Evolutionary conservation across 2,113 vertebrate genomes (phyloP).

Genomic region (Microtus pennsylvanicus): DNA sequence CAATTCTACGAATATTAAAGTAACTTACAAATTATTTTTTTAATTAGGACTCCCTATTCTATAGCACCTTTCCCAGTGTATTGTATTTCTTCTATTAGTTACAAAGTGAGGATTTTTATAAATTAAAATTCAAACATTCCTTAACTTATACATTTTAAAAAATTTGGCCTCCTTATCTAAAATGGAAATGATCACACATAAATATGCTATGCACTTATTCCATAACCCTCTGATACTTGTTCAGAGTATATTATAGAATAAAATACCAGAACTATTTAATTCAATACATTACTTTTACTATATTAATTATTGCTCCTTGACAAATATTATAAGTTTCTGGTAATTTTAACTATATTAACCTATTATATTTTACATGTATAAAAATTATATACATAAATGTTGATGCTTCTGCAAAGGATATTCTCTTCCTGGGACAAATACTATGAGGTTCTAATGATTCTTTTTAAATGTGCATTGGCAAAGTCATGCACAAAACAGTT

Average conservation of each 20-base stretch:
- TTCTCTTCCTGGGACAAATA: not conserved
- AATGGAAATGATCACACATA: not conserved
- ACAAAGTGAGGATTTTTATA: not conserved
- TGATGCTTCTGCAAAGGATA: not conserved
- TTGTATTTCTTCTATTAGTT: not conserved
- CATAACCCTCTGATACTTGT: not conserved
- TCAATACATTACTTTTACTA: not conserved
- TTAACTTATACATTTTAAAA: not conserved
- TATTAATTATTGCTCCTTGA: not conserved
- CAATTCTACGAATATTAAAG: not conserved
- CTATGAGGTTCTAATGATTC: not conserved
- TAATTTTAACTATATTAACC: not conserved
- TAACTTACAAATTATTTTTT: conserved; percentile 33
- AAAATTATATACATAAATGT: not conserved
- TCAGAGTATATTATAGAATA: not conserved
- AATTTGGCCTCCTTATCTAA: not conserved
- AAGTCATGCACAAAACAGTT: not conserved
- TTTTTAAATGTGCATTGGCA: not conserved
- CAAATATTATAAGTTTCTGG: not conserved
- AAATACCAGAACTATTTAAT: not conserved
- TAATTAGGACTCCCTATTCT: not conserved
- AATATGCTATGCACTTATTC: not conserved
- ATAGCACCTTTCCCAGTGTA: not conserved
- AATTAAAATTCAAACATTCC: not conserved
- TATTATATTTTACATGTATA: not conserved